These are phyloP conservation scores for Menidia beryllina DNA, from an alignment of 2,113 vertebrate genomes.

Conservation along the genomic window DNA sequence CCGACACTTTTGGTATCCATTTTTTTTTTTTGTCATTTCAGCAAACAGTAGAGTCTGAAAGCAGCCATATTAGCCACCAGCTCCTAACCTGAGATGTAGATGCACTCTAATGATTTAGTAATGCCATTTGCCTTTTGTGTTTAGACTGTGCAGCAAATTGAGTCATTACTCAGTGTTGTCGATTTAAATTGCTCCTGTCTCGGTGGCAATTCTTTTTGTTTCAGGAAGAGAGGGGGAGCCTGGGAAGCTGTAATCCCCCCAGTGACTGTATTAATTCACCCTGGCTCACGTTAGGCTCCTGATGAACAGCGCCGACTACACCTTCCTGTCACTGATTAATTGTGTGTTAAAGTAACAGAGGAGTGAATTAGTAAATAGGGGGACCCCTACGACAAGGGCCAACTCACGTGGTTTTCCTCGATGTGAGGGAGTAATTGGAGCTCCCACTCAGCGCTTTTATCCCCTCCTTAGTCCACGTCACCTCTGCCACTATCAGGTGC, in stretches of 20 bases:
- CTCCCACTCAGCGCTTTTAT: constrained; percentile 48
- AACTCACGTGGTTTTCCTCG: constrained; percentile 48
- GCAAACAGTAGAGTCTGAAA: constrained; percentile 34
- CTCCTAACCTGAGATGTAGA: constrained; percentile 59
- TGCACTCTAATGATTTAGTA: constrained; percentile 76
- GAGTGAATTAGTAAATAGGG: constrained; percentile 77
- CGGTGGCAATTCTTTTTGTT: constrained; percentile 76
- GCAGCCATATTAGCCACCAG: constrained; percentile 54
- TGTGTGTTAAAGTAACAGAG: constrained; percentile 79
- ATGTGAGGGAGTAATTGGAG: constrained; percentile 64
- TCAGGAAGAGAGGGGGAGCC: constrained; percentile 66
- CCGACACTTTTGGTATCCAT: too few relatives aligned
- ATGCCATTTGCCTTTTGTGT: constrained; percentile 76
- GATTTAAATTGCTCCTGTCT: constrained; percentile 79
- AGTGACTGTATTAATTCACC: constrained; percentile 78
- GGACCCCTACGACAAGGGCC: constrained; percentile 59
- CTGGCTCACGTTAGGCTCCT: constrained; percentile 68
- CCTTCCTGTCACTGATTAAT: constrained; percentile 81
- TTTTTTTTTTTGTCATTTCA: too few relatives aligned
- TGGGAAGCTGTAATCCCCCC: constrained; percentile 71
- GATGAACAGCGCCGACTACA: constrained; percentile 73
- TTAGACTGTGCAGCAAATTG: constrained; percentile 77
- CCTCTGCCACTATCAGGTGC: constrained; percentile 66
- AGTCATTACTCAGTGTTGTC: constrained; percentile 79
- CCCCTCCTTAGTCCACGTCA: constrained; percentile 41